These are phyloP conservation scores for Drosophila subpulchrella DNA, from an alignment of 1,140 invertebrate genomes.

Conservation along the genomic window DNA sequence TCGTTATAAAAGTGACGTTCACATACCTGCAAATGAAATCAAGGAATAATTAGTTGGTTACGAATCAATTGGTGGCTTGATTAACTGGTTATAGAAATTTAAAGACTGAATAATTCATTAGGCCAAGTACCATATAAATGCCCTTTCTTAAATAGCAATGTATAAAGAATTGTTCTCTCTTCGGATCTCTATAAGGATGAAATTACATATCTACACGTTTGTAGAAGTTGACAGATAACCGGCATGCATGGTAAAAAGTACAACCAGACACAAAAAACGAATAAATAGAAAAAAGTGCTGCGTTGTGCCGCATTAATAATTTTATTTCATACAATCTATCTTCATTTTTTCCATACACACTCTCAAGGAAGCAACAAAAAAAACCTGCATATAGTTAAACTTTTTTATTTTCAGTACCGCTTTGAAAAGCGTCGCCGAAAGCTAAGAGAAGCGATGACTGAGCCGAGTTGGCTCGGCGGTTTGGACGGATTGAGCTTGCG, in stretches of 20 bases:
- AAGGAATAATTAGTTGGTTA: slow-evolving; percentile 14
- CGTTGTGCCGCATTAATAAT: slow-evolving; percentile 56
- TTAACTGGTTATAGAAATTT: slow-evolving; percentile 7
- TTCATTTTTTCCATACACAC: slow-evolving; percentile 22
- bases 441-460: too few species aligned
- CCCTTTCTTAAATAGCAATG: not conserved
- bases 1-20: slow-evolving; percentile 17
- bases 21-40: slow-evolving; percentile 60
- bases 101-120: slow-evolving; percentile 12
- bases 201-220: not conserved
- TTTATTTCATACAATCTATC: slow-evolving; percentile 58
- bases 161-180: not conserved
- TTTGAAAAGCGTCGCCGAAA: slow-evolving; percentile 47
- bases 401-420: slow-evolving; percentile 40
- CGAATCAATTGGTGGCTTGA: slow-evolving; percentile 11
- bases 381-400: slow-evolving; percentile 40
- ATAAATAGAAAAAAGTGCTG: slow-evolving; percentile 33
- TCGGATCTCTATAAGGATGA: not conserved
- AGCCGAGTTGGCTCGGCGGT: slow-evolving; percentile 4
- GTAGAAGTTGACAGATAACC: not conserved
- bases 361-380: slow-evolving; percentile 38
- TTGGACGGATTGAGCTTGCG: slow-evolving; percentile 58
- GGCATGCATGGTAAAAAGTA: slow-evolving; percentile 4
- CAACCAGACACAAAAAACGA: not conserved
- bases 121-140: not conserved